Base-by-base conservation (phyloP, 2,113 vertebrate species). In the Saimiri boliviensis region DNA sequence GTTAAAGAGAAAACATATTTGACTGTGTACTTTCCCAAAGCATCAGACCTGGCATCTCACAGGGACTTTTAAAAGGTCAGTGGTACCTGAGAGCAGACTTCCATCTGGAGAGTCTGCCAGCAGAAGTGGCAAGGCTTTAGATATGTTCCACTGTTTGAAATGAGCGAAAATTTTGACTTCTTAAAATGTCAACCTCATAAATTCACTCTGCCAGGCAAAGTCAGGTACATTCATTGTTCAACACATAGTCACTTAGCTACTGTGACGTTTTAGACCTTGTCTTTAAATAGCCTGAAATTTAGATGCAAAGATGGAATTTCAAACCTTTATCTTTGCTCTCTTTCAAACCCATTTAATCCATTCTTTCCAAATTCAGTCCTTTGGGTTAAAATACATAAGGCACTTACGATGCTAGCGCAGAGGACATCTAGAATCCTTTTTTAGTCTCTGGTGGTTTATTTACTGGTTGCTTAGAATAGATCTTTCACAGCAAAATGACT, bases 131-230 rank as follows among this genome's bases (percentile, higher is more conserved):
- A 17, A 58, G 19, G 76, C 19, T 27, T 27, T 8, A 7, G 77
- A 37, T 20, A 6, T 14, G 27, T 14, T 66, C 45, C 95, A 11
- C 91, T 1, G 8, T 66, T 60, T 52, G 97, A 90, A 95, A 90
- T 20, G 91, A 95, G 85, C 81, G 68, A 37, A 81, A 66, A 77
- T 23, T 76, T 58, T 95, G 91, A 88, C 89, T 97, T 94, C 93
- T 95, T 91, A 95, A 96, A 97, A 97, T 97, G 97, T 96, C 96
- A 97, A 3, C 82, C 92, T 93, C 92, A 27, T 85, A 77, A 68
- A 82, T 71, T 91, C 83, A 74, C 70, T 42, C 96, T 70, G 42
- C 90, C 86, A 73, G 74, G 54, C 82, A 93, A 45, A 95, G 32
- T 12, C 95, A 40, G 19, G n/a, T 6, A n/a, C 63, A 12, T 42